Evolutionary conservation across 2,888 invertebrate genomes (phyloP), one percentile per base, ranked within the genome.

Genomic region (Seira ritae): DNA sequence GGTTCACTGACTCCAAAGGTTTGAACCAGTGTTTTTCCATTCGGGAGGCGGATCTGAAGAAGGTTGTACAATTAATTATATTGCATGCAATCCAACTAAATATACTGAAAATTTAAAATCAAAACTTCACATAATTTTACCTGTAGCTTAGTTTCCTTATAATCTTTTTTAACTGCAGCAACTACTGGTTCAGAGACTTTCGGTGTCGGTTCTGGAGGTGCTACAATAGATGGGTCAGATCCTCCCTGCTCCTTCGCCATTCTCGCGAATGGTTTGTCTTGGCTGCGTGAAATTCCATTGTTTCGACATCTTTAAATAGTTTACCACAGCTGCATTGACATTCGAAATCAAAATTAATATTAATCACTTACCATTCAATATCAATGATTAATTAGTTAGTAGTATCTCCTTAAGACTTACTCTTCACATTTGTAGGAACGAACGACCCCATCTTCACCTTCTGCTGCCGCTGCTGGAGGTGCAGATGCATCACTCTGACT

Each of bases 211-310:
- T 71, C 20, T 46, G 24, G 80, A 0, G 86, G 80, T 2, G 66
- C 68, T 1, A 80, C 66, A 67, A 75, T 42, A 10, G 80, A 55
- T 2, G 66, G 42, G 17, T 55, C 67, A 98, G 93, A 90, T 98
- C 98, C 91, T 98, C 97, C 46, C 97, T 31, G 31, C 31, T 31
- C 97, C 0, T 96, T 95, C 88, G 94, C 94, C 84, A 97, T 96
- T 86, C 97, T 93, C 78, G 94, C 89, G 94, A 94, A 91, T 98
- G 98, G 77, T 96, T 96, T 0, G 97, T 95, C 91, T 98, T 97
- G 0, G 96, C 95, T 0, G 98, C 98, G 91, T 98, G 98, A 89
- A 94, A 97, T 91, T 98, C 97, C 67, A 97, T 95, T 90, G 96
- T 97, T 24, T 94, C 92, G 87, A 95, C 95, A 89, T 92, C 93